Percentiles rank a stretch among this genome's conserved stretches.
Evolutionary conservation across 2,888 invertebrate species (phyloP).

Genomic region (Sarcophaga carnaria): DNA sequence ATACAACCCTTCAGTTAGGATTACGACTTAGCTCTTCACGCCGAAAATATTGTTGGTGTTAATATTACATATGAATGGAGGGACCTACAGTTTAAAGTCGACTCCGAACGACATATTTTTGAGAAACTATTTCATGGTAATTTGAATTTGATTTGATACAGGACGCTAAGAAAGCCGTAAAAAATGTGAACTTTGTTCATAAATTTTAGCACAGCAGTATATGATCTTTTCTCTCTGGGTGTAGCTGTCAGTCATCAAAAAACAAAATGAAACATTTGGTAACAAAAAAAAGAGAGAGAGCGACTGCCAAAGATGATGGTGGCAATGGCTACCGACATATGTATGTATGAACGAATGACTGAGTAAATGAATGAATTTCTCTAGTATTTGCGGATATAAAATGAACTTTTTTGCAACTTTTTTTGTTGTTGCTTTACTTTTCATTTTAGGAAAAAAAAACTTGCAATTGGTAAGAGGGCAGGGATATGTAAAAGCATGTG

Average conservation of each 20-base stretch:
- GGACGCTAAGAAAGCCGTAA: too few species aligned
- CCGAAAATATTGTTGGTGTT: too few species aligned
- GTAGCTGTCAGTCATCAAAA: not conserved
- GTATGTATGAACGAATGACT: slow-evolving; percentile 35
- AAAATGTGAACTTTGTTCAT: too few species aligned
- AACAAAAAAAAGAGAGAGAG: slow-evolving; percentile 15
- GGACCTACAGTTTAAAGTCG: too few species aligned
- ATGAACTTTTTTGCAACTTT: slow-evolving; percentile 1
- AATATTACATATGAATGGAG: too few species aligned
- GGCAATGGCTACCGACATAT: slow-evolving; percentile 15
- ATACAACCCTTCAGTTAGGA: too few species aligned
- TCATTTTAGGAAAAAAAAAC: slow-evolving; percentile 6
- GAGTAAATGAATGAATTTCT: slow-evolving; percentile 34
- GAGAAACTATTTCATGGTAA: too few species aligned
- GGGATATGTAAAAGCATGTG: slow-evolving; percentile 12
- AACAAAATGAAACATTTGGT: not conserved
- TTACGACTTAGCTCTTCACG: too few species aligned
- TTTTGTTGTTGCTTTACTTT: not conserved
- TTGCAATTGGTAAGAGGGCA: slow-evolving; percentile 44
- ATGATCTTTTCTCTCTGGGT: not conserved
- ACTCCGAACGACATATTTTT: too few species aligned
- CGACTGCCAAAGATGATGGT: slow-evolving; percentile 43
- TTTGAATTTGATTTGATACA: too few species aligned
- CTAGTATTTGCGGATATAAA: slow-evolving; percentile 46
- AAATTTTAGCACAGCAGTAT: too few species aligned